Evolutionary conservation across 2,113 vertebrate species (phyloP), one percentile per base, ranked within the genome.

Genomic region (Pangasianodon gigas): DNA sequence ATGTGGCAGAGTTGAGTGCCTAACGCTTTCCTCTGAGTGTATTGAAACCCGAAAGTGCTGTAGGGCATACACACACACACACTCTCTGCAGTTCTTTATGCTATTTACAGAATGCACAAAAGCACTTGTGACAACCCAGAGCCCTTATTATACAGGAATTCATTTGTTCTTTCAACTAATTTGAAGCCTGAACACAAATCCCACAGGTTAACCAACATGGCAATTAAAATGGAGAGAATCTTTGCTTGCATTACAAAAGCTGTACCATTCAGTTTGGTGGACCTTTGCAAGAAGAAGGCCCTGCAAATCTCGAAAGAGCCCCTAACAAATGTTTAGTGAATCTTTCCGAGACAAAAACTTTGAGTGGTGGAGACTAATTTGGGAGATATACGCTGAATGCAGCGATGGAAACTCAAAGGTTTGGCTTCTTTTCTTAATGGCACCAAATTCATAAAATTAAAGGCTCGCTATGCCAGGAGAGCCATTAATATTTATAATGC

Each of bases 211-310:
- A 94, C 74, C 74, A 93, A 90, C 90, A 84, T 67, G 52, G 91
- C 96, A 97, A 97, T 97, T 96, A 97, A 95, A 95, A 95, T 92
- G 89, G 92, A 96, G 91, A 96, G 95, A 95, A 88, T 93, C 58
- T 91, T 87, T 48, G 88, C 79, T 67, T 26, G 88, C 46, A 56
- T 79, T 75, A 71, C 87, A 87, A 85, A 71, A 67, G 41, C 84
- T 6, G 8, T n/a, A 32, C 83, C 65, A 90, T 91, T 91, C 87
- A 89, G 52, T 46, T 91, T 91, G 19, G 89, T 71, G 91, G 71
- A 87, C 88, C 85, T 94, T 95, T 94, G 84, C 93, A 91, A 92
- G 85, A 83, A 91, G 91, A 96, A 97, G 93, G 92, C 96, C 96
- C 95, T 94, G 94, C 95, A 96, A 95, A 96, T 97, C 97, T 97